Conservation (phyloP, 2,113 vertebrate genomes). For the Zosterops hypoxanthus region DNA sequence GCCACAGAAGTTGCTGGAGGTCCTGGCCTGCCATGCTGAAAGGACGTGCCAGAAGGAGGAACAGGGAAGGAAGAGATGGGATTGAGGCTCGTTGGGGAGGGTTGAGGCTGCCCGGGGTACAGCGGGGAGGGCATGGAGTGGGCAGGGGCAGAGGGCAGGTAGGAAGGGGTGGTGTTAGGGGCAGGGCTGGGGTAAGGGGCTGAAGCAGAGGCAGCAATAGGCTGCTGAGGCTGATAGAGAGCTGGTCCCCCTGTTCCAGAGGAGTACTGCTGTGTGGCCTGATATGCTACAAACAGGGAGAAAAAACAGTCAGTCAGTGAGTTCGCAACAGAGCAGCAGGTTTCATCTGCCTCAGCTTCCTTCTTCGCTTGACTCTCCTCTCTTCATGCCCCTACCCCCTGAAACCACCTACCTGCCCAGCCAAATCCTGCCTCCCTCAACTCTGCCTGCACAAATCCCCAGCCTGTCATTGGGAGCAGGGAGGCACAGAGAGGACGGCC, state of each 20-base stretch:
- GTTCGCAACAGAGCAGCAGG: not conserved
- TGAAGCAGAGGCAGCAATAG: slow-evolving; percentile 75
- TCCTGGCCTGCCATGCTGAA: slow-evolving; percentile 92
- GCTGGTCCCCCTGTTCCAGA: slow-evolving; percentile 83
- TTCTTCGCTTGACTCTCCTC: not conserved
- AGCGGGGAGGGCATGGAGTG: slow-evolving; percentile 63
- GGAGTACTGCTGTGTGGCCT: slow-evolving; percentile 84
- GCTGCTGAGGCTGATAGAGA: slow-evolving; percentile 87
- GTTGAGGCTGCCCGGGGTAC: slow-evolving; percentile 70
- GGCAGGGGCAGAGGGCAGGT: slow-evolving; percentile 74
- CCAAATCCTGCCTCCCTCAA: not conserved
- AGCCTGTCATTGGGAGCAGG: not conserved
- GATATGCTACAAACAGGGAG: slow-evolving; percentile 81
- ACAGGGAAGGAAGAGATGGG: slow-evolving; percentile 71
- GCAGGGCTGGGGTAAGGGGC: slow-evolving; percentile 68
- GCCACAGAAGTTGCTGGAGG: slow-evolving; percentile 84
- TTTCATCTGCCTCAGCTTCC: not conserved
- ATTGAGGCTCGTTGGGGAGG: slow-evolving; percentile 58
- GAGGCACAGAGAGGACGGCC: not conserved
- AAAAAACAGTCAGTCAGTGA: slow-evolving; percentile 68
- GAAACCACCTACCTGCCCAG: not conserved
- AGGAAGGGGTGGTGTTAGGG: slow-evolving; percentile 46
- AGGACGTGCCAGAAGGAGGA: slow-evolving; percentile 80
- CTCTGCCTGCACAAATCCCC: not conserved
- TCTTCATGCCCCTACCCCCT: not conserved